These are phyloP conservation scores for Drosophila anomelani DNA, from an alignment of 2,888 invertebrate genomes.

Conservation along the genomic window DNA sequence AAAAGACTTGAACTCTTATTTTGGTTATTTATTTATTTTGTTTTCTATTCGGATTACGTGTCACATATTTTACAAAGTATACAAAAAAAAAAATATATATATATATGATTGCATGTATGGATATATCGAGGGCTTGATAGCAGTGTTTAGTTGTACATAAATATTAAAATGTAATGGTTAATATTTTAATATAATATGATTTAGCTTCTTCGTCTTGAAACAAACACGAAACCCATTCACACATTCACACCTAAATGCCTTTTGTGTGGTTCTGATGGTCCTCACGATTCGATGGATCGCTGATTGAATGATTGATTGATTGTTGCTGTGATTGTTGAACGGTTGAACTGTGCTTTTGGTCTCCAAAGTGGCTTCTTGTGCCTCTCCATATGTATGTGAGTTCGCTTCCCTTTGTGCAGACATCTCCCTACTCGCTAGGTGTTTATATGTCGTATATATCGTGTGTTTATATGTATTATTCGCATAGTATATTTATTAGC, in stretches of 20 bases:
- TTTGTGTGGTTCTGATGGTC: constrained; percentile 25
- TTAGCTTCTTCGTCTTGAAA: constrained; percentile 28
- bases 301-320: constrained; percentile 36
- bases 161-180: constrained; percentile 59
- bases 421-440: constrained; percentile 25
- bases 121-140: constrained; percentile 34
- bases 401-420: constrained; percentile 13
- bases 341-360: constrained; percentile 48
- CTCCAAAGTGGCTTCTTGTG: constrained; percentile 9
- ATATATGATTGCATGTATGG: constrained; percentile 6
- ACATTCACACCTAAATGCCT: constrained; percentile 43
- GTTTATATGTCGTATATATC: constrained; percentile 47
- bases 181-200: constrained; percentile 44
- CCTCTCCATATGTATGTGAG: constrained; percentile 2
- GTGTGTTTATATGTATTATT: constrained; percentile 48
- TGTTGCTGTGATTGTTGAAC: constrained; percentile 26
- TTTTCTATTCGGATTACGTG: constrained; percentile 59
- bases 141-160: constrained; percentile 65
- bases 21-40: constrained; percentile 59
- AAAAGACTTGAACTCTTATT: background rate
- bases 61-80: constrained; percentile 75
- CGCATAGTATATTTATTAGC: constrained; percentile 62
- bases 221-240: constrained; percentile 36
- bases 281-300: constrained; percentile 5
- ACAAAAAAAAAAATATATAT: constrained; percentile 61